phyloP scores from a whole-genome alignment of 1,140 invertebrate genomes.

The Sitobion miscanthi region DNA sequence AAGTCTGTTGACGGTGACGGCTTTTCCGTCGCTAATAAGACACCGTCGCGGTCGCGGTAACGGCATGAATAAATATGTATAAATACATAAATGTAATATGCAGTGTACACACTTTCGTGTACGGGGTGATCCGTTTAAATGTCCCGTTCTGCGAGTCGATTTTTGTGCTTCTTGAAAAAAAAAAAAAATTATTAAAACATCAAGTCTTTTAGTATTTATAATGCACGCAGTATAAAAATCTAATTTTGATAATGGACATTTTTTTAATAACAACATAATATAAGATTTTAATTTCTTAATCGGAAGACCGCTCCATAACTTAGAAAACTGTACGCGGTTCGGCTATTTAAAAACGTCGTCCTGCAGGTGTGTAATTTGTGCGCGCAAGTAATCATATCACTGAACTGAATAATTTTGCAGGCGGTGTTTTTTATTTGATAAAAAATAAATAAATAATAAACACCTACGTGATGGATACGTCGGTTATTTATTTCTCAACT shows the following conservation, averaged over 20 bases:
- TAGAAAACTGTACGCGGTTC: background rate
- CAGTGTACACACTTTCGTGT: background rate
- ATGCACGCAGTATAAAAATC: background rate
- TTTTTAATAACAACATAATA: background rate
- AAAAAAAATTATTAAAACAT: background rate
- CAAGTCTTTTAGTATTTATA: too few relatives aligned
- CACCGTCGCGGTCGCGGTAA: background rate
- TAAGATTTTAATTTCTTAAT: background rate
- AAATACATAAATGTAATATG: background rate
- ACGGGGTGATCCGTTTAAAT: background rate
- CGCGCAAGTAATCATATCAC: background rate
- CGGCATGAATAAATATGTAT: background rate
- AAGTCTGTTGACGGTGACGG: background rate
- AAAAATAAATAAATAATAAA: constrained; percentile 8
- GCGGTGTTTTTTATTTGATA: constrained; percentile 11
- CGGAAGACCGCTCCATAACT: background rate
- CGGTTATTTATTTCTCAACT: background rate
- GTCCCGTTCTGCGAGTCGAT: background rate
- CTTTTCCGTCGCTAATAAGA: background rate
- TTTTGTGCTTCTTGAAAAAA: background rate
- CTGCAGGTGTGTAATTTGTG: background rate
- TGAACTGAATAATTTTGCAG: background rate
- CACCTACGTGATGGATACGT: background rate
- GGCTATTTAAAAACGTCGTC: background rate
- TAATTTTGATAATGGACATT: background rate